Conservation (phyloP, 2,888 invertebrate species). For the Epinotia brunnichana region DNA sequence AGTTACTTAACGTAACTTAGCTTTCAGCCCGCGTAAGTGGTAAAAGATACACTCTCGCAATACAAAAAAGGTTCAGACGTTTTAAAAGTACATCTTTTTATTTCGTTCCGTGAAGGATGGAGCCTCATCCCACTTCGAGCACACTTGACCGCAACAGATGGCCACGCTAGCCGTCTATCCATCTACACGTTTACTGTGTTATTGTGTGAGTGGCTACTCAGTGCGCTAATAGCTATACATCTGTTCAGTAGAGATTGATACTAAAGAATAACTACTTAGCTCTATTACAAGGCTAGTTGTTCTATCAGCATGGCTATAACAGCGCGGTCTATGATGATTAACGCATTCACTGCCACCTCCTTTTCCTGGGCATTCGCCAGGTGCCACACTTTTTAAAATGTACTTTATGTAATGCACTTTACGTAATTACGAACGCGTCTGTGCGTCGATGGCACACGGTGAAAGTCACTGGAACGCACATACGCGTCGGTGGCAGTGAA, state of each 20-base stretch:
- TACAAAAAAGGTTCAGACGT: conserved; percentile 29
- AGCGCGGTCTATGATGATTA: too few species aligned
- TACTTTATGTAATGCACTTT: too few species aligned
- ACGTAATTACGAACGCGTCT: too few species aligned
- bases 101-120: conserved; percentile 68
- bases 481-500: too few species aligned
- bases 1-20: not conserved
- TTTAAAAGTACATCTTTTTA: conserved; percentile 59
- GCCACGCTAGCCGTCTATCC: conserved; percentile 60
- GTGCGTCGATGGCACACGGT: too few species aligned
- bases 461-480: too few species aligned
- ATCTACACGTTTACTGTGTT: conserved; percentile 45
- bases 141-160: conserved; percentile 78
- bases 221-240: not conserved
- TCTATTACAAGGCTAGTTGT: not conserved
- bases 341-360: too few species aligned
- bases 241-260: conserved; percentile 2
- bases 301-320: too few species aligned
- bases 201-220: conserved; percentile 29
- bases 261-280: not conserved
- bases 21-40: conserved; percentile 14
- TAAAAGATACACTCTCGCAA: not conserved
- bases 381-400: too few species aligned
- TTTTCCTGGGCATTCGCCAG: too few species aligned
- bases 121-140: conserved; percentile 65